Base-by-base conservation (phyloP, 2,888 invertebrate genomes). In the Apoderus coryli region DNA sequence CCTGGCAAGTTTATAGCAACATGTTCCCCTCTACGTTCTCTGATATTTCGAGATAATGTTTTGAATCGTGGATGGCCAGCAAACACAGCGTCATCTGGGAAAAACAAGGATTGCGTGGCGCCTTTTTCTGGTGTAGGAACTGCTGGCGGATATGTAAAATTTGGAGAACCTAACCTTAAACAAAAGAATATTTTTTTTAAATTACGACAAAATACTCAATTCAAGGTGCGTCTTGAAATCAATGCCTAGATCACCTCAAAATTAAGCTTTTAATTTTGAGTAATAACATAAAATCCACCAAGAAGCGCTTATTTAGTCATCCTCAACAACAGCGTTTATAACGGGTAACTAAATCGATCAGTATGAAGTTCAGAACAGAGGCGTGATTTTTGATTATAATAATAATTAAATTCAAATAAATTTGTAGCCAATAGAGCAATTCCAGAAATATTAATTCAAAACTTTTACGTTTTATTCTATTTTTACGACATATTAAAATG, bases 1-100 rank as follows among this genome's bases (percentile, higher is more conserved):
- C 92, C 76, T 56, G 96, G 96, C 51, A 98, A 67, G 63, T 98
- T 93, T 40, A 98, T 95, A 35, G 84, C 80, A 10, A 95, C 90
- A 63, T 95, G 96, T 60, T 89, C 85, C 30, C 89, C 89, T 39
- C 96, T 67, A 45, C 98, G 66, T 49, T 78, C 61, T 32, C 95
- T 71, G 41, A 99, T 95, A 56, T 98, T 98, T 36, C 81, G 66
- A 0, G 95, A 88, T 31, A 99, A 65, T 2, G 89, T 95, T 57
- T 74, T 78, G 57, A 92, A 95, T 36, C 95, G 69, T 10, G 96
- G 96, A 67, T 98, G 98, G n/a, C 88, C 92, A 3, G 74, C 72
- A 55, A 72, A 95, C 47, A 96, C 93, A 14, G 76, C 92, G 44
- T 88, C 81, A 56, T 96, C 93, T 0, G 98, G 93, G 55, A 92